These are phyloP conservation scores for Cerceris ruficornis DNA, from an alignment of 2,888 invertebrate genomes.

Conservation along the genomic window DNA sequence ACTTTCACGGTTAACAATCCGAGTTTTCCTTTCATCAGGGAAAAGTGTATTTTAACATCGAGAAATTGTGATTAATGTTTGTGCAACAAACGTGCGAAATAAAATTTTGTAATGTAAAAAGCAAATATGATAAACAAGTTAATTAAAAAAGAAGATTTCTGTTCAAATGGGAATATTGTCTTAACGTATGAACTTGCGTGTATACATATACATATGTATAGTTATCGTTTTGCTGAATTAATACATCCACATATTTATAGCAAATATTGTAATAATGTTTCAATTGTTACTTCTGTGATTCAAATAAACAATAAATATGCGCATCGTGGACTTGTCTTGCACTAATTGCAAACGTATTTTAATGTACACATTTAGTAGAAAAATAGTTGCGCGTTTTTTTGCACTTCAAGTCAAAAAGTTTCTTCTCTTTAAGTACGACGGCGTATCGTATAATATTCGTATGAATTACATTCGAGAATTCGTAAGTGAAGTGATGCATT, in stretches of 20 bases:
- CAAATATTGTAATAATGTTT: slow-evolving; percentile 58
- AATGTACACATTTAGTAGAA: slow-evolving; percentile 9
- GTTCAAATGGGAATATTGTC: slow-evolving; percentile 6
- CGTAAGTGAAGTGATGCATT: not conserved
- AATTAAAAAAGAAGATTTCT: slow-evolving; percentile 1
- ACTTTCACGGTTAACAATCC: slow-evolving; percentile 25
- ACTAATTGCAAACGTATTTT: slow-evolving; percentile 17
- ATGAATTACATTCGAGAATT: slow-evolving; percentile 9
- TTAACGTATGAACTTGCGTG: slow-evolving; percentile 11
- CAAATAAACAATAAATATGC: slow-evolving; percentile 58
- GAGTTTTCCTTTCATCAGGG: slow-evolving; percentile 8
- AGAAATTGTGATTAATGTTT: slow-evolving; percentile 26
- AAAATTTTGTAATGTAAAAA: slow-evolving; percentile 6
- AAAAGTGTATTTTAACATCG: slow-evolving; percentile 17
- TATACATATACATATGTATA: slow-evolving; percentile 4
- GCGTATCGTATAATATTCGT: no score
- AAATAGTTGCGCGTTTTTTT: slow-evolving; percentile 5
- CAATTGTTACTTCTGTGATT: slow-evolving; percentile 65
- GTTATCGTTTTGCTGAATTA: slow-evolving; percentile 18
- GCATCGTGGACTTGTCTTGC: slow-evolving; percentile 20
- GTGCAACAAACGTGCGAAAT: slow-evolving; percentile 22
- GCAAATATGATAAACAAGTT: slow-evolving; percentile 7
- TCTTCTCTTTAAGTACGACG: no score
- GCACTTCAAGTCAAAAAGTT: no score
- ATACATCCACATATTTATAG: slow-evolving; percentile 37